Conservation (phyloP, 2,113 vertebrate genomes). For the Eupsittula cactorum region DNA sequence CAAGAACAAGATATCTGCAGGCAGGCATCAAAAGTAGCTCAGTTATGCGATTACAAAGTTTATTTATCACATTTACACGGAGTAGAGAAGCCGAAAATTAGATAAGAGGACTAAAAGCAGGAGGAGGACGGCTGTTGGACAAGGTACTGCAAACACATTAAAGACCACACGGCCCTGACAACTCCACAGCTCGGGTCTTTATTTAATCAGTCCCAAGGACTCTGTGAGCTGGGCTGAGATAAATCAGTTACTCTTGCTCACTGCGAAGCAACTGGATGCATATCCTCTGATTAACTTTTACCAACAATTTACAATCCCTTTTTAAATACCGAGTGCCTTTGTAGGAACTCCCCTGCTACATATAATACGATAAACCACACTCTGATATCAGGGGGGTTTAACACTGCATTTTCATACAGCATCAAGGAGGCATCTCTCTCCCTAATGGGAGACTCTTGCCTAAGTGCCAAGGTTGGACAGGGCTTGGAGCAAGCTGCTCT, state of each 20-base stretch:
- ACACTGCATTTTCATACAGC: not conserved
- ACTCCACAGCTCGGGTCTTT: not conserved
- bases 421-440: not conserved
- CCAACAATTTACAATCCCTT: not conserved
- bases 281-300: not conserved
- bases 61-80: not conserved
- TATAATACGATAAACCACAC: not conserved
- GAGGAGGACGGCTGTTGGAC: not conserved
- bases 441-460: not conserved
- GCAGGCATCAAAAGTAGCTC: conserved; percentile 16
- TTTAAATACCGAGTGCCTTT: not conserved
- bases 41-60: not conserved
- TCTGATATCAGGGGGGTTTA: not conserved
- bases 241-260: not conserved
- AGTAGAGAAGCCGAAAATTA: not conserved
- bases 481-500: not conserved
- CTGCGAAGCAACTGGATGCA: not conserved
- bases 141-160: not conserved
- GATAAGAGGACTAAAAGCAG: not conserved
- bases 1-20: not conserved
- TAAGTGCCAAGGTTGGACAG: not conserved
- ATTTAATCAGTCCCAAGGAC: not conserved
- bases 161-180: not conserved
- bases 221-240: fast-evolving
- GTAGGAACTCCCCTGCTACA: not conserved